These are phyloP conservation scores for Calcarius ornatus DNA, from an alignment of 2,113 vertebrate species.

Conservation along the genomic window DNA sequence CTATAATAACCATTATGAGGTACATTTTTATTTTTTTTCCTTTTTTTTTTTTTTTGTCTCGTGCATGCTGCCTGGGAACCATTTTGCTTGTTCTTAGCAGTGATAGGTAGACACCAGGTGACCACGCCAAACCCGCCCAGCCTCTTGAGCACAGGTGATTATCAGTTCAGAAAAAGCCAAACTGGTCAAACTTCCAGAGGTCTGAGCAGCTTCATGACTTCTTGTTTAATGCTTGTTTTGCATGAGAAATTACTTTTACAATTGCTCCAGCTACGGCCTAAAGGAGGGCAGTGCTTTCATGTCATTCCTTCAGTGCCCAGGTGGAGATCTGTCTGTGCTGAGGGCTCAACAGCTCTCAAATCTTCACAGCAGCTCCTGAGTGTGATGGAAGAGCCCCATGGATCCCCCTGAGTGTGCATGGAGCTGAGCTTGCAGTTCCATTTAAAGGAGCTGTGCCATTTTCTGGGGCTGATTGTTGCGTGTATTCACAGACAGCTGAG, in stretches of 20 bases:
- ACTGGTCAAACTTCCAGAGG: neutral
- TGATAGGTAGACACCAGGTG: constrained; percentile 94
- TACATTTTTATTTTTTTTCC: constrained; percentile 72
- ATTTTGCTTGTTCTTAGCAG: constrained; percentile 93
- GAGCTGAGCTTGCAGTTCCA: neutral
- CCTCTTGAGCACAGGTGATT: constrained; percentile 98
- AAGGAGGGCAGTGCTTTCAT: neutral
- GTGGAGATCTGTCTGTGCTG: neutral
- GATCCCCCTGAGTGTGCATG: neutral
- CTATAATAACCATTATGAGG: constrained; percentile 59
- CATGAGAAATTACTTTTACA: neutral
- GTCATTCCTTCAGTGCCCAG: neutral
- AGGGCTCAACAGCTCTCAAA: neutral
- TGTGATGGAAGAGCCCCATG: neutral
- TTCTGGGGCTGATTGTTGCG: neutral
- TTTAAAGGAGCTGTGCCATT: neutral
- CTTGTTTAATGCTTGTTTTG: neutral
- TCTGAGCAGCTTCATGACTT: neutral
- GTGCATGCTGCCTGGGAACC: constrained; percentile 92
- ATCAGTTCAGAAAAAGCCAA: constrained; percentile 74
- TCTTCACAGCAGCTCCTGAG: neutral
- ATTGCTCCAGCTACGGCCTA: fast-evolving
- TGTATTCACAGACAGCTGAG: neutral
- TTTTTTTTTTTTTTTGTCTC: constrained; percentile 69
- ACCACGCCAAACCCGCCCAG: constrained; percentile 90